phyloP scores from a whole-genome alignment of 2,888 invertebrate genomes.

The Phortica okadai region DNA sequence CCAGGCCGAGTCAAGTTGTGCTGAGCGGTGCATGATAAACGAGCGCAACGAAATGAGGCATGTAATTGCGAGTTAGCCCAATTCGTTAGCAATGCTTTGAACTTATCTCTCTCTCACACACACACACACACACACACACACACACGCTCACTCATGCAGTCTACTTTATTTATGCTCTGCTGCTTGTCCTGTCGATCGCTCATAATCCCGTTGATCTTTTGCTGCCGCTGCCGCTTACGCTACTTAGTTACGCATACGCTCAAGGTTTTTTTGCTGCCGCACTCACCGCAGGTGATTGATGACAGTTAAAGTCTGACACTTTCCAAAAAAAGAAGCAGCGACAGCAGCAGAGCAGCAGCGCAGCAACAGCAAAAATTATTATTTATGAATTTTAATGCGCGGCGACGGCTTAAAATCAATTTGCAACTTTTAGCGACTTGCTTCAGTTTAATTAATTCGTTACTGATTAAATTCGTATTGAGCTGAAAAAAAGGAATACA shows the following conservation, averaged over 20 bases:
- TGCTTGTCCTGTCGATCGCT: conserved; percentile 1
- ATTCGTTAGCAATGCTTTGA: not conserved
- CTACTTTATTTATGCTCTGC: not conserved
- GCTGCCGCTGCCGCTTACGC: conserved; percentile 39
- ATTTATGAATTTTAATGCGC: conserved; percentile 34
- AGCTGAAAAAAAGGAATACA: conserved; percentile 48
- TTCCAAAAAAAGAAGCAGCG: not conserved
- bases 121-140: not conserved
- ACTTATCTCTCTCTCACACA: not conserved
- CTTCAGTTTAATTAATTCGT: conserved; percentile 56
- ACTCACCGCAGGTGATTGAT: conserved; percentile 21
- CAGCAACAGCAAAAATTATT: not conserved
- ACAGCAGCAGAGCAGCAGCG: not conserved
- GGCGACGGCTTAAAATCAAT: conserved; percentile 49
- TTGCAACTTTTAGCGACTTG: conserved; percentile 52
- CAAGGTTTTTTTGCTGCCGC: conserved; percentile 12
- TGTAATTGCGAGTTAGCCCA: conserved; percentile 69
- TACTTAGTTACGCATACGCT: conserved; percentile 67
- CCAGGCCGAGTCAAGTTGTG: not conserved
- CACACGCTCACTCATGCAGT: not conserved
- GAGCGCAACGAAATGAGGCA: conserved; percentile 57
- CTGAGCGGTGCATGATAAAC: conserved; percentile 50
- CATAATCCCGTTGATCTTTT: conserved; percentile 11
- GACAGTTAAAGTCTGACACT: conserved; percentile 7
- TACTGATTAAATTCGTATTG: conserved; percentile 60